These are phyloP conservation scores for Myripristis murdjan DNA, from an alignment of 2,797 vertebrate species.

Conservation along the genomic window DNA sequence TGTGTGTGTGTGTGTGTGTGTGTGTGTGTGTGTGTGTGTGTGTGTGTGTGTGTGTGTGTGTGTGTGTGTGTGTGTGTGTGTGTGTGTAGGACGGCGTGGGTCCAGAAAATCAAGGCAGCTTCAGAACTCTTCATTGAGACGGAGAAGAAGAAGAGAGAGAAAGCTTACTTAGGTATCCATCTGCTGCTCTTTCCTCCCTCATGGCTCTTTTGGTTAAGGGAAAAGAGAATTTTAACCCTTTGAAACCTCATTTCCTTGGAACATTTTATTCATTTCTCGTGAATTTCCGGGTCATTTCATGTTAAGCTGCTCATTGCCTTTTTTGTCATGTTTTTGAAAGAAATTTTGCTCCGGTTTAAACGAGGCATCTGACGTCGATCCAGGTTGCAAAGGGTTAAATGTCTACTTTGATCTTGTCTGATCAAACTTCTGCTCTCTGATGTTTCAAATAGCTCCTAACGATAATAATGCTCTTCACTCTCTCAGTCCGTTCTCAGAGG, in stretches of 20 bases:
- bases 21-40: constrained; percentile 45
- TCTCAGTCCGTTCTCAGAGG: constrained; percentile 94
- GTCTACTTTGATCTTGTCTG: background rate
- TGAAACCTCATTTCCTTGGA: too few species aligned
- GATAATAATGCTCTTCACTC: too few species aligned
- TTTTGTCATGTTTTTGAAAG: too few species aligned
- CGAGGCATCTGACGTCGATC: too few species aligned
- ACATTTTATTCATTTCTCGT: too few species aligned
- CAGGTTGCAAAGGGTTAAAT: too few species aligned
- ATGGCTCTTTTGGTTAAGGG: background rate
- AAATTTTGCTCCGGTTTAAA: too few species aligned
- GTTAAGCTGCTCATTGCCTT: too few species aligned
- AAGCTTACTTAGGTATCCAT: constrained; percentile 94
- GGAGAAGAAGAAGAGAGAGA: constrained; percentile 96
- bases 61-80: constrained; percentile 8
- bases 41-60: constrained; percentile 79
- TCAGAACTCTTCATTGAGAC: constrained; percentile 96
- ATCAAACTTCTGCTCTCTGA: background rate
- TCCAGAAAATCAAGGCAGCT: constrained; percentile 96
- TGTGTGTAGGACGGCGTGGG: constrained; percentile 92
- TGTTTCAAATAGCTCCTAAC: too few species aligned
- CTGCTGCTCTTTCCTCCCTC: background rate
- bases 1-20: constrained; percentile 37
- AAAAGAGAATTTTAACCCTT: constrained; percentile 22
- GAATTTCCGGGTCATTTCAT: too few species aligned